Percentiles rank a stretch among this genome's conserved stretches.
These are phyloP conservation scores for Chionodraco myersi DNA, from an alignment of 2,113 vertebrate genomes.

Conservation along the genomic window DNA sequence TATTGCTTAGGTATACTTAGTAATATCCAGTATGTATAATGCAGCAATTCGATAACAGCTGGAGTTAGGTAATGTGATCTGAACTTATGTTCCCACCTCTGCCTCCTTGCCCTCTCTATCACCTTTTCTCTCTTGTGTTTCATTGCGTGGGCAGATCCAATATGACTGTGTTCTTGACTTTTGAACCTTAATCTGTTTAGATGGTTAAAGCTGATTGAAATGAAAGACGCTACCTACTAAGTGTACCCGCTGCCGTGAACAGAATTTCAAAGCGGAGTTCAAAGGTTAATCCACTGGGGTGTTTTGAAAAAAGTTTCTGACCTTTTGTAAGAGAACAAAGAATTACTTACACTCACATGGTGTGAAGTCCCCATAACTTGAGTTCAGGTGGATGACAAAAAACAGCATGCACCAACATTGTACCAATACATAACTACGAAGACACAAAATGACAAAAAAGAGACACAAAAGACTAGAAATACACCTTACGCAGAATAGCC, in stretches of 20 bases:
- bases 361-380: conserved; percentile 1
- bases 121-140: background rate
- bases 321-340: background rate
- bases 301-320: conserved; percentile 8
- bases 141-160: conserved; percentile 1
- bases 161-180: conserved; percentile 18
- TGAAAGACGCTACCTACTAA: background rate
- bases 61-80: background rate
- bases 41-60: no score
- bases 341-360: background rate
- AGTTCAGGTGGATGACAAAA: background rate
- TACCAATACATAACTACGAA: background rate
- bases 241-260: background rate
- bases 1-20: no score
- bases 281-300: conserved; percentile 8
- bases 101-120: background rate
- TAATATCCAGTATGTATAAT: no score
- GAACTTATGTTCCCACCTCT: conserved; percentile 13
- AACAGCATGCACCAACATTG: background rate
- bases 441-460: no score
- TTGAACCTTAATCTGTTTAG: background rate
- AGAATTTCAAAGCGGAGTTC: conserved; percentile 14
- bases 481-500: no score
- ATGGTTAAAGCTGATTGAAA: conserved; percentile 10
- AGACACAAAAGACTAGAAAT: no score